Percentiles rank a stretch among this genome's conserved stretches.
phyloP scores from a whole-genome alignment of 2,797 vertebrate genomes.

The Tragelaphus eurycerus region DNA sequence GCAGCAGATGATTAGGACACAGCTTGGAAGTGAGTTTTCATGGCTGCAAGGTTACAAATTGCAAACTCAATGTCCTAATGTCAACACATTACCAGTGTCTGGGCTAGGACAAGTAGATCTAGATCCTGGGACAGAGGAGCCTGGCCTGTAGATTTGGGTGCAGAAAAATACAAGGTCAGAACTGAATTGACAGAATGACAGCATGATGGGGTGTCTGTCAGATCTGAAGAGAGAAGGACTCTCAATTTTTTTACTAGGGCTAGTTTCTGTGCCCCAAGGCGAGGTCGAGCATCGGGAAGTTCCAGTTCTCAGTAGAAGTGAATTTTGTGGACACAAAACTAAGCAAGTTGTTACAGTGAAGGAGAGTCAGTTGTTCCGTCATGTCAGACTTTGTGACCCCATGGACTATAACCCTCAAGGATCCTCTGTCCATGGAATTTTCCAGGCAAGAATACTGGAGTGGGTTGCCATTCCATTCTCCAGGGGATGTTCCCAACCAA shows the following conservation, averaged over 20 bases:
- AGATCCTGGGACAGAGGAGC: not conserved
- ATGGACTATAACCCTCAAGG: not conserved
- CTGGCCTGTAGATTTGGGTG: not conserved
- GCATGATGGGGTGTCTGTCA: not conserved
- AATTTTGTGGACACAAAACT: not conserved
- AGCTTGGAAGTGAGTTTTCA: not conserved
- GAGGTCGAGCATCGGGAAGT: not conserved
- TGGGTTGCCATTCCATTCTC: not conserved
- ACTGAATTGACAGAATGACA: not conserved
- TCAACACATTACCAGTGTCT: not conserved
- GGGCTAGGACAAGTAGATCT: not conserved
- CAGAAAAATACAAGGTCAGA: not conserved
- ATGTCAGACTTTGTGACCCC: not conserved
- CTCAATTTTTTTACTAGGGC: not conserved
- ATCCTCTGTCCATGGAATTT: not conserved
- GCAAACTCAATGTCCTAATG: not conserved
- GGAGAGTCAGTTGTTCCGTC: not conserved
- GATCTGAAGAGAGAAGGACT: not conserved
- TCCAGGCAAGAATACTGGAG: not conserved
- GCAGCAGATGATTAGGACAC: not conserved
- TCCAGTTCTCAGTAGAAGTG: not conserved
- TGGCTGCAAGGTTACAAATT: not conserved
- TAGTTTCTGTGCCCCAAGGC: not conserved
- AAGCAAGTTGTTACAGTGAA: not conserved
- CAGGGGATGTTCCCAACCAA: not conserved